Base-by-base conservation (phyloP, 2,888 invertebrate genomes). In the Philereme vetulata region DNA sequence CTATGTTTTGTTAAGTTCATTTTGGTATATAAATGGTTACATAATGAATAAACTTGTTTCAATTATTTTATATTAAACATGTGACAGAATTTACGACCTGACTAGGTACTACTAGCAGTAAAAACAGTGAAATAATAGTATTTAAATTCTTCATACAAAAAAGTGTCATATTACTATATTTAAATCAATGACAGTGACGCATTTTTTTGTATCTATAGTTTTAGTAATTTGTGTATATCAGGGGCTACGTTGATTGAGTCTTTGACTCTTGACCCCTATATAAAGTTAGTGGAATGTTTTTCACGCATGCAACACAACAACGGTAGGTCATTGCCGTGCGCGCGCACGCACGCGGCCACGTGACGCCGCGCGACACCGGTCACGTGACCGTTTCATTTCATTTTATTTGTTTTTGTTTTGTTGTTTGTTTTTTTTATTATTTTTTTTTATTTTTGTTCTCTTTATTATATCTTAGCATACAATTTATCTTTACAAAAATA, bases 391-490 rank as follows among this genome's bases (percentile, higher is more conserved):
- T 42, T 62, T 64, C 65, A 71, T 71, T 62, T 73, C 65, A 71
- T 70, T 71, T 58, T 34, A 58, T 75, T 70, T 67, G 70, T 73
- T 65, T 67, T 73, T 74, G 74, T 77, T 75, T 75, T 72, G 70
- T 68, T 78, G 70, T 79, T 80, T 82, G 77, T 80, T 80, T 78
- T 82, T 77, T 81, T 79, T 81, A 78, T 75, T 74, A 77, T 74
- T 77, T 76, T 82, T 79, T 80, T 82, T 78, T 80, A 76, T 84
- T 88, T 88, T 88, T 82, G 81, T 87, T 88, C 89, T 92, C 93
- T 93, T 89, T 92, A 93, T 93, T 93, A 86, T 85, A 90, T 82
- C 92, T 92, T 91, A 90, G 76, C 75, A 81, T 88, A 91, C 86
- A 93, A 90, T 89, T 88, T 89, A 89, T 84, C 75, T 82, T 89